Percentiles rank a stretch among this genome's conserved stretches.
These are phyloP conservation scores for Chanos chanos DNA, from an alignment of 2,797 vertebrate genomes.

Conservation along the genomic window DNA sequence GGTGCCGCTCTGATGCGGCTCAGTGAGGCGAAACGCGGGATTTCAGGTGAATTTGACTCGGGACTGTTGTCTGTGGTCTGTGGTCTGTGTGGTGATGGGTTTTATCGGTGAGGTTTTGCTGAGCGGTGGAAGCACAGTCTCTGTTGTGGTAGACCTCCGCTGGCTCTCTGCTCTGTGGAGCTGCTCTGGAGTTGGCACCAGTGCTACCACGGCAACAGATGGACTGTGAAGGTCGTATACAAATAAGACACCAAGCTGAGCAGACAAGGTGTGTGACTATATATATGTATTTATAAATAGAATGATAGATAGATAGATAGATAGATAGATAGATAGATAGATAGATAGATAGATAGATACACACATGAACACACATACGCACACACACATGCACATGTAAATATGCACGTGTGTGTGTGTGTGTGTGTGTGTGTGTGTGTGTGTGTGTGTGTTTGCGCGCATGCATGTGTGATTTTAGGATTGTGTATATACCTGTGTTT, in stretches of 20 bases:
- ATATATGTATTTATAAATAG: no score
- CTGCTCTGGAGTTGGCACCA: conserved; percentile 49
- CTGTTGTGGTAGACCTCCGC: not conserved
- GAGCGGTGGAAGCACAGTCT: not conserved
- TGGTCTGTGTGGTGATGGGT: no score
- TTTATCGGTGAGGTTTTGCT: no score
- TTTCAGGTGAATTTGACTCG: no score
- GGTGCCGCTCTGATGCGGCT: no score
- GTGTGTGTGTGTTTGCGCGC: conserved; percentile 7
- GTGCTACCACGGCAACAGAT: conserved; percentile 55
- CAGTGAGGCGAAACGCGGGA: no score
- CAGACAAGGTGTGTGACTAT: no score
- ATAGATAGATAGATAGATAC: no score
- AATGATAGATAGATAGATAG: no score
- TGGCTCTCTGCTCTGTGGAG: conserved; percentile 32
- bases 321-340: no score
- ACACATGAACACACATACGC: not conserved
- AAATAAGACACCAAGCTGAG: no score
- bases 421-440: not conserved
- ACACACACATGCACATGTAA: not conserved
- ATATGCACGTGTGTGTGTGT: not conserved
- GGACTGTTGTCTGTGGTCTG: no score
- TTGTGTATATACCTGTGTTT: not conserved
- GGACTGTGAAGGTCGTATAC: conserved; percentile 63
- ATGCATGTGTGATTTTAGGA: not conserved